Base-by-base conservation (phyloP, 1,140 invertebrate species). In the Diabrotica virgifera region DNA sequence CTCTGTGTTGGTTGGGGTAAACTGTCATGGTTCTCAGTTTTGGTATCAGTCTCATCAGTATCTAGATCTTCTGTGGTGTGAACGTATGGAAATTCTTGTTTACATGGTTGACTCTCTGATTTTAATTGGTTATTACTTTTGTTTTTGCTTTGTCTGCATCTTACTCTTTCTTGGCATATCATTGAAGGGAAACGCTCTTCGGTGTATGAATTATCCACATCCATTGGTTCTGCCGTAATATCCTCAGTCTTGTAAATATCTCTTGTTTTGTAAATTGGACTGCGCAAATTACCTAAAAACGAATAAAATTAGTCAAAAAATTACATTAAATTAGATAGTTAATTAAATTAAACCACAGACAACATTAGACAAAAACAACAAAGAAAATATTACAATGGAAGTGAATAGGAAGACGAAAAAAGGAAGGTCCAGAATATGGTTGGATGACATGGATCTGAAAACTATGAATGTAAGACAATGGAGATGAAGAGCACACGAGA, bases 201-300 rank as follows among this genome's bases (percentile, higher is more conserved):
- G 35, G 36, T 13, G 35, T 14, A 59, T 46, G 58, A 59, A 24
- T 5, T 50, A 59, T 59, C 58, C n/a, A 59, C 46, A 13, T 59
- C 58, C 58, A 59, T 59, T 51, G 58, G 58, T 11, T 50, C 58
- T 24, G 6, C 38, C 9, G n/a, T 14, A 14, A n/a, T 37, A 36
- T 24, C 35, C 9, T 40, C 36, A 36, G 6, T 36, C 10, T 46
- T 46, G 40, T 46, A 10, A 10, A 10, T n/a, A 10, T 46, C 40
- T 46, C 8, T 8, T 46, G 3, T 46, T 46, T n/a, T 46, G 8
- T 46, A 8, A 10, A 10, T 46, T 10, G 40, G 40, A n/a, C 8
- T n/a, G 6, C n/a, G 6, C n/a, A 10, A 8, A 8, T 10, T 46
- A 46, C n/a, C 40, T 46, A n/a, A 46, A 46, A 46, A 46, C 24